phyloP scores from a whole-genome alignment of 2,113 vertebrate species.

The Tenebrosternarchus preto region DNA sequence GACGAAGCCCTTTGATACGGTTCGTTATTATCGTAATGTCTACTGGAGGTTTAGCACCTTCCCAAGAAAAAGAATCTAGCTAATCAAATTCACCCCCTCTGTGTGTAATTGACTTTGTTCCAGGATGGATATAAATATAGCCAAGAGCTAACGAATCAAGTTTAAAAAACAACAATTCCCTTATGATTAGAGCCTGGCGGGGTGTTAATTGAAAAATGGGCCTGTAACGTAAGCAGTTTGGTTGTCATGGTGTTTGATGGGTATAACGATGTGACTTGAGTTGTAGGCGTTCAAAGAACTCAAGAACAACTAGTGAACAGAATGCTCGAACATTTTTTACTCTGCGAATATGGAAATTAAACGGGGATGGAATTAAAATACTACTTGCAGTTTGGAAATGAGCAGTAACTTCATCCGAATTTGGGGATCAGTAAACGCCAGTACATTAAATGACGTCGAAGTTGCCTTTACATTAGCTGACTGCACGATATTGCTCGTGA shows the following conservation, averaged over 20 bases:
- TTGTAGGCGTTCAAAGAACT: constrained; percentile 12
- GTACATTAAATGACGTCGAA: constrained; percentile 22
- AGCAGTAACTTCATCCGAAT: constrained; percentile 27
- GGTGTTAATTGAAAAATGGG: constrained; percentile 73
- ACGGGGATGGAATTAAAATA: neutral
- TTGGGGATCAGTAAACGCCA: constrained; percentile 30
- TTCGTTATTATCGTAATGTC: too few species aligned
- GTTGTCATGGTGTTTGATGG: constrained; percentile 46
- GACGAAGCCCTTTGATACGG: too few species aligned
- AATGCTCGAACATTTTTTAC: neutral
- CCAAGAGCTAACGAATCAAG: constrained; percentile 1
- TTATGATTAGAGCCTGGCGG: constrained; percentile 60
- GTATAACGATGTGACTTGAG: constrained; percentile 1
- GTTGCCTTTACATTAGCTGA: constrained; percentile 61
- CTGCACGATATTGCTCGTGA: constrained; percentile 64
- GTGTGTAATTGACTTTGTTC: neutral
- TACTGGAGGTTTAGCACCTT: neutral
- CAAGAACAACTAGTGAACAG: neutral
- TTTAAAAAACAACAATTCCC: constrained; percentile 59
- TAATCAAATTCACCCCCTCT: neutral
- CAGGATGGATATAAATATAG: constrained; percentile 56
- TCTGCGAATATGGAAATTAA: neutral
- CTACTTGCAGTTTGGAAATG: constrained; percentile 35
- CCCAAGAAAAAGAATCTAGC: neutral
- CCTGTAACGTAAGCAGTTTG: constrained; percentile 52